Evolutionary conservation across 1,140 invertebrate genomes (phyloP).

Genomic region (Belonocnema kinseyi): DNA sequence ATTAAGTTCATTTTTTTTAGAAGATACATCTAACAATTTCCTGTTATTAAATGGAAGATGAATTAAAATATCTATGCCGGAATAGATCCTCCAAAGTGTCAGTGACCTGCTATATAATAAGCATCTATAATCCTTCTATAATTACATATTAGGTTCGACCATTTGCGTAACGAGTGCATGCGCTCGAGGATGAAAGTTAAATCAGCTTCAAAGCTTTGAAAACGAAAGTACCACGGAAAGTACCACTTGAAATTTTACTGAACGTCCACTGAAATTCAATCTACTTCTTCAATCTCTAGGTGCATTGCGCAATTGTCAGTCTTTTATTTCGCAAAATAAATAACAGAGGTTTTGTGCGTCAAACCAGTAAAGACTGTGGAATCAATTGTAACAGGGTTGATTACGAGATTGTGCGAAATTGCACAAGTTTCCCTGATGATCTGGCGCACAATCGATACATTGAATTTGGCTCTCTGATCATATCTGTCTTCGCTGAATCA

Average conservation of each 20-base stretch:
- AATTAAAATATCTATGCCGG: no score
- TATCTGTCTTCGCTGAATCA: constrained; percentile 9
- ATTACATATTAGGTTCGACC: constrained; percentile 11
- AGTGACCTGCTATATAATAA: neutral
- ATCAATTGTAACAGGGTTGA: constrained; percentile 6
- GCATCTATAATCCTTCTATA: constrained; percentile 1
- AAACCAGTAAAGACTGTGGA: neutral
- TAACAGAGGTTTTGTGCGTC: neutral
- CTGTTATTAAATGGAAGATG: no score
- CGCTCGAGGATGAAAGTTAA: constrained; percentile 3
- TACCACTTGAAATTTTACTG: neutral
- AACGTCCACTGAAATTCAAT: constrained; percentile 1
- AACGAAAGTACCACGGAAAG: constrained; percentile 5
- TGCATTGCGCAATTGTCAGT: neutral
- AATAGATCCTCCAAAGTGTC: no score
- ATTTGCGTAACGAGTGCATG: constrained; percentile 3
- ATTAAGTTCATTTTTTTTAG: no score
- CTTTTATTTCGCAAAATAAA: neutral
- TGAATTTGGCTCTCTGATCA: constrained; percentile 2
- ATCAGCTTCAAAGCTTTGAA: constrained; percentile 14
- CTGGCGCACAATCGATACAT: neutral
- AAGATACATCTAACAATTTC: no score
- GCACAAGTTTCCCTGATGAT: constrained; percentile 5
- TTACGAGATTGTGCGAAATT: constrained; percentile 8
- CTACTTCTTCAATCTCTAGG: constrained; percentile 4